Percentiles rank a stretch among this genome's conserved stretches.
Conservation (phyloP, 2,888 invertebrate species). For the Anthophora plumipes region DNA sequence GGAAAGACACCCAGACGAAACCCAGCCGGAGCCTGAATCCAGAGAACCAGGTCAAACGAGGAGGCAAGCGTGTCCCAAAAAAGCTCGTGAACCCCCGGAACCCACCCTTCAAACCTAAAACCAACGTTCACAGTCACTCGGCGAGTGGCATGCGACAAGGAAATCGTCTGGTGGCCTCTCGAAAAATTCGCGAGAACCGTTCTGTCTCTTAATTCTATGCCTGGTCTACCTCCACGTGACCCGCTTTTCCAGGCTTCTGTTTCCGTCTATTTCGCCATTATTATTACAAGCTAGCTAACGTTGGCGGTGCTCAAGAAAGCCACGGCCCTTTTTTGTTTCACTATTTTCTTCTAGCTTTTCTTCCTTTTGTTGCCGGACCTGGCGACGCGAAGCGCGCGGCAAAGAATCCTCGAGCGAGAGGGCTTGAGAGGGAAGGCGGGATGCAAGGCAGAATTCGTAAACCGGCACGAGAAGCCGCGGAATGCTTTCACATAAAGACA, state of each 20-base stretch:
- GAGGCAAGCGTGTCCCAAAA: background rate
- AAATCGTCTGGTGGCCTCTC: background rate
- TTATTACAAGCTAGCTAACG: constrained; percentile 32
- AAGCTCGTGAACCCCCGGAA: background rate
- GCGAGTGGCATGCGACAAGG: no score
- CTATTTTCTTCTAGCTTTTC: no score
- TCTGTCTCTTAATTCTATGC: background rate
- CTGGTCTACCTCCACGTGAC: background rate
- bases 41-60: background rate
- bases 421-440: constrained; percentile 45
- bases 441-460: constrained; percentile 74
- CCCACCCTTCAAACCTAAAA: no score
- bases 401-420: constrained; percentile 51
- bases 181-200: no score
- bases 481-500: constrained; percentile 83
- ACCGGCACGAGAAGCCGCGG: constrained; percentile 80
- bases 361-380: constrained; percentile 56
- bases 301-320: constrained; percentile 38
- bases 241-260: background rate
- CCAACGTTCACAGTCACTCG: no score
- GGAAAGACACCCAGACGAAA: no score
- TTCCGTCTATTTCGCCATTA: constrained; percentile 54
- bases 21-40: background rate
- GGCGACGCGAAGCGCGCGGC: constrained; percentile 53
- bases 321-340: constrained; percentile 48